phyloP scores from a whole-genome alignment of 2,888 invertebrate species.

The Drosophila percnosoma region DNA sequence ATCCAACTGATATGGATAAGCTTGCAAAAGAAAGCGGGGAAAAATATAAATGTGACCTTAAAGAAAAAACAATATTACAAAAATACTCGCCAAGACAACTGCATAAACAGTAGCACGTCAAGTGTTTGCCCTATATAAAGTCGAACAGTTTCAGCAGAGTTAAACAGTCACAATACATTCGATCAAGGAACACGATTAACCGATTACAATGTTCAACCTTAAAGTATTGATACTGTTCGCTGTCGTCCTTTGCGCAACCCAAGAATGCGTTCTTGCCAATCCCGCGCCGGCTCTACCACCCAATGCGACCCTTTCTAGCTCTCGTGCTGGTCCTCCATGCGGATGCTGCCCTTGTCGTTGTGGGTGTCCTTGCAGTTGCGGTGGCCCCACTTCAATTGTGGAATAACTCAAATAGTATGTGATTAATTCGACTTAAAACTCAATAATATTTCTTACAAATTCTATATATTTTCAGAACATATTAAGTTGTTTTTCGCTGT shows the following conservation, averaged over 20 bases:
- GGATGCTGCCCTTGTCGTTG: constrained; percentile 8
- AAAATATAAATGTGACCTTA: neutral
- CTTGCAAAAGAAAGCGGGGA: rapidly evolving
- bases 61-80: constrained; percentile 9
- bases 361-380: neutral
- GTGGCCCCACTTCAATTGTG: constrained; percentile 1
- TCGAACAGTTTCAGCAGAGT: neutral
- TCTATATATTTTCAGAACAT: constrained; percentile 9
- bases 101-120: constrained; percentile 40
- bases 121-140: constrained; percentile 39
- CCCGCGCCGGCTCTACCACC: neutral
- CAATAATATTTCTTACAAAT: neutral
- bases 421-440: neutral
- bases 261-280: constrained; percentile 16
- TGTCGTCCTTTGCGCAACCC: constrained; percentile 38
- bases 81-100: constrained; percentile 41
- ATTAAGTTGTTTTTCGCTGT: neutral
- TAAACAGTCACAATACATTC: constrained; percentile 16
- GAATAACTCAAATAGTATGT: neutral
- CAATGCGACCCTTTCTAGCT: neutral
- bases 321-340: neutral
- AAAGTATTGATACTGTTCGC: constrained; percentile 54
- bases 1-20: neutral
- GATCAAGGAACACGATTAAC: neutral
- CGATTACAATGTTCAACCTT: constrained; percentile 46